phyloP scores from a whole-genome alignment of 2,797 vertebrate genomes.

The Scarus forsteni region DNA sequence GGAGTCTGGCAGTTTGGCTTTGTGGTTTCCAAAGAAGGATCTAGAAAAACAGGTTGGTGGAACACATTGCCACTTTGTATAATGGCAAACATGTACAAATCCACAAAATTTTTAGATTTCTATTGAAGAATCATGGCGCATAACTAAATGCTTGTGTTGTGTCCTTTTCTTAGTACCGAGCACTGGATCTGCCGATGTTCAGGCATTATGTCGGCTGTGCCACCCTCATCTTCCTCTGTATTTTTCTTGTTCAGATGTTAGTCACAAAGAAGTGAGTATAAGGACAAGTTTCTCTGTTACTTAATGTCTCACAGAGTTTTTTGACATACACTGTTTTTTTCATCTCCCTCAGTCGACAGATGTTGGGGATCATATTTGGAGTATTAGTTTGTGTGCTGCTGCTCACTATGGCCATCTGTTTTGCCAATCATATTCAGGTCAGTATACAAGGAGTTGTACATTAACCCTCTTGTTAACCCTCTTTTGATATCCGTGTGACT shows the following conservation, averaged over 20 bases:
- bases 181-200: conserved; percentile 89
- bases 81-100: neutral
- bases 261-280: conserved; percentile 88
- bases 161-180: conserved; percentile 88
- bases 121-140: conserved; percentile 4
- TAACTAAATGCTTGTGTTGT: conserved; percentile 9
- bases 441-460: conserved; percentile 67
- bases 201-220: conserved; percentile 92
- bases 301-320: neutral
- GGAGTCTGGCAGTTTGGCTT: conserved; percentile 87
- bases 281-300: neutral
- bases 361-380: conserved; percentile 87
- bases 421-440: conserved; percentile 89
- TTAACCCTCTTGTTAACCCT: neutral
- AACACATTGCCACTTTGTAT: neutral
- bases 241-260: conserved; percentile 91
- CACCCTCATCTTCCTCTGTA: conserved; percentile 90
- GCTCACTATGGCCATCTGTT: conserved; percentile 89
- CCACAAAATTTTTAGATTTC: neutral
- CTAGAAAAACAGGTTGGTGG: conserved; percentile 93
- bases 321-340: conserved; percentile 3
- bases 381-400: conserved; percentile 85
- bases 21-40: conserved; percentile 92
- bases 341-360: conserved; percentile 75
- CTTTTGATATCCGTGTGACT: conserved; percentile 7